Evolutionary conservation across 2,113 vertebrate genomes (phyloP), one percentile per base, ranked within the genome.

Genomic region (Tylochromis polylepis): DNA sequence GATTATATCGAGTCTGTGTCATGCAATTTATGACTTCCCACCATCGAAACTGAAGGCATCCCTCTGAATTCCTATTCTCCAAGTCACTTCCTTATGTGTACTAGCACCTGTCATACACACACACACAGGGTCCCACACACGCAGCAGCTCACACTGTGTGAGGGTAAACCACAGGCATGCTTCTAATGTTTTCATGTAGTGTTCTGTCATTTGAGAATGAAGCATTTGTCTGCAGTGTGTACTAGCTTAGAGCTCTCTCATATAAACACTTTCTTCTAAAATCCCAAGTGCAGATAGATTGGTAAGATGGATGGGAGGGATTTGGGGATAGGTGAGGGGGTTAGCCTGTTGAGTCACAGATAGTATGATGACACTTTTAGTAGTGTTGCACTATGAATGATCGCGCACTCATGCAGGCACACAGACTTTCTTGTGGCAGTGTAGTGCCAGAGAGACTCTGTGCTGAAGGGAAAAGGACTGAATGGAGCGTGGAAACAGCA

Each of bases 381-480:
- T 79, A 58, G 38, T 16, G 29, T 65, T 86, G 70, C 65, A 55
- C 79, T 77, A 83, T 92, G 85, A 86, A 70, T 92, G 88, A 92
- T 87, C 8, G 79, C 65, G 31, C 56, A 59, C 31, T 51, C 46
- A 55, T 60, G 14, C 85, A 34, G 34, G 18, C 78, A 51, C 65
- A 6, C 65, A 62, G 24, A 11, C 12, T 58, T 15, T 29, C 24
- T 20, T 20, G 65, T 46, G 24, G 43, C 67, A 38, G 67, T 46
- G 57, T 62, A 53, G 12, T 9, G 7, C 24, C 24, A 24, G 22
- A 78, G 16, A 16, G 4, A 9, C 4, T 27, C 22, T 22, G 51
- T 12, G 27, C 15, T 84, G 57, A 51, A 49, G 75, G 53, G 62
- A 84, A 56, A 58, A 79, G 36, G 29, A 72, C 75, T 62, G 51